Evolutionary conservation across 2,888 invertebrate genomes (phyloP).

Genomic region (Kryphioiulus occultus): DNA sequence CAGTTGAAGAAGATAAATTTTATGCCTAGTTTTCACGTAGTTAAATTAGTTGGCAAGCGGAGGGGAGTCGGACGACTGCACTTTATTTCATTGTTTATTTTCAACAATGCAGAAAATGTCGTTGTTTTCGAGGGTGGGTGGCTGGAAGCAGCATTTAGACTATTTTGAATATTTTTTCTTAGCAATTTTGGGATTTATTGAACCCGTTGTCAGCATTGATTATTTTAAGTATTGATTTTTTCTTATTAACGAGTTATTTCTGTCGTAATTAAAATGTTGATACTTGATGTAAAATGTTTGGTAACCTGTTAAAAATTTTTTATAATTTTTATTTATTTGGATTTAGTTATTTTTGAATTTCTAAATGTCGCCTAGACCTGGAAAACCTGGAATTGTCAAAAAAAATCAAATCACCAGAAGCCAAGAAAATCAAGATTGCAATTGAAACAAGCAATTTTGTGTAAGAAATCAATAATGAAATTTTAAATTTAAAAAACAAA

Average conservation of each 20-base stretch:
- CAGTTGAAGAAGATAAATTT: background rate
- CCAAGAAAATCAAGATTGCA: too few relatives aligned
- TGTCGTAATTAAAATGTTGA: background rate
- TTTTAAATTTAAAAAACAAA: too few relatives aligned
- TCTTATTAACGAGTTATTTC: background rate
- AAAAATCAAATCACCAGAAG: too few relatives aligned
- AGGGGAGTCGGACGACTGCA: conserved; percentile 5
- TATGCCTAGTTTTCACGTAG: conserved; percentile 35
- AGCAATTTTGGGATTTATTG: background rate
- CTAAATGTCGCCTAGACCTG: too few relatives aligned
- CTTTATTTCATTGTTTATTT: conserved; percentile 6
- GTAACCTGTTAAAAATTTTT: background rate
- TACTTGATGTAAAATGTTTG: too few relatives aligned
- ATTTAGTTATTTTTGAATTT: too few relatives aligned
- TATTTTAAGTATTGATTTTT: background rate
- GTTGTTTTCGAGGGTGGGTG: background rate
- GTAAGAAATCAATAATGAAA: too few relatives aligned
- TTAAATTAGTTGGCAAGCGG: conserved; percentile 19
- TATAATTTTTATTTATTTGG: too few relatives aligned
- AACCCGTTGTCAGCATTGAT: background rate
- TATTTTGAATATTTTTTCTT: background rate
- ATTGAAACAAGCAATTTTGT: too few relatives aligned
- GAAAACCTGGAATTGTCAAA: too few relatives aligned
- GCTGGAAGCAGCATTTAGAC: background rate
- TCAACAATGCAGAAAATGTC: conserved; percentile 4